Conservation (phyloP, 2,888 invertebrate species). For the Cylloceria caligata region DNA sequence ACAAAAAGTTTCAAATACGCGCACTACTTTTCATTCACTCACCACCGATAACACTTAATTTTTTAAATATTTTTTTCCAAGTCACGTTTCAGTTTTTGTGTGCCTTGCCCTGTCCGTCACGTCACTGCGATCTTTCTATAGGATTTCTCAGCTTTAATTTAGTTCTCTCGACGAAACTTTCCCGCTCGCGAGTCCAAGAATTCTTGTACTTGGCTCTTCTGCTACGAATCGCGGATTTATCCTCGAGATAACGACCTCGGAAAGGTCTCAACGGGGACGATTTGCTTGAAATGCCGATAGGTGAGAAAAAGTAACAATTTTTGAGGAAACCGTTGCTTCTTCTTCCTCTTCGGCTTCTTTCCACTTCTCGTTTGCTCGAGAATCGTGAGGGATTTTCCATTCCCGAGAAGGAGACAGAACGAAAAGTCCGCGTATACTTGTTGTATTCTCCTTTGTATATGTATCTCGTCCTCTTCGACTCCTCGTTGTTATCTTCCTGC, state of each 20-base stretch:
- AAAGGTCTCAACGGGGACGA: slow-evolving; percentile 41
- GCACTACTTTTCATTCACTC: slow-evolving; percentile 42
- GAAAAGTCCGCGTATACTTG: slow-evolving; percentile 14
- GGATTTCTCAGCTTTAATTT: slow-evolving; percentile 3
- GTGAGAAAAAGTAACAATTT: slow-evolving; percentile 30
- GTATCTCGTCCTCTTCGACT: background rate
- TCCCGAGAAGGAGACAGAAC: slow-evolving; percentile 49
- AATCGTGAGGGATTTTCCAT: slow-evolving; percentile 61
- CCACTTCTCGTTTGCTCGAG: slow-evolving; percentile 49
- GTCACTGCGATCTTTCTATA: background rate
- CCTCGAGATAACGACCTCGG: slow-evolving; percentile 59
- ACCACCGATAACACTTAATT: slow-evolving; percentile 7
- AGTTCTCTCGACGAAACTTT: slow-evolving; percentile 16
- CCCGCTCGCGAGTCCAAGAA: background rate
- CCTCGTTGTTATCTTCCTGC: background rate
- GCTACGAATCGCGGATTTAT: slow-evolving; percentile 62
- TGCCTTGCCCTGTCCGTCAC: slow-evolving; percentile 8
- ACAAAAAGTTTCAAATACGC: slow-evolving; percentile 3
- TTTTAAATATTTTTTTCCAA: background rate
- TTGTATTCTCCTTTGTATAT: slow-evolving; percentile 11
- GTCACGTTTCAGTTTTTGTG: background rate
- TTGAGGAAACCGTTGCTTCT: slow-evolving; percentile 34
- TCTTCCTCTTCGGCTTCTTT: slow-evolving; percentile 46
- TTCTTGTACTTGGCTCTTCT: slow-evolving; percentile 61
- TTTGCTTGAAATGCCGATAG: slow-evolving; percentile 36